Conservation (phyloP, 1,140 invertebrate species). For the Trachymyrmex septentrionalis region DNA sequence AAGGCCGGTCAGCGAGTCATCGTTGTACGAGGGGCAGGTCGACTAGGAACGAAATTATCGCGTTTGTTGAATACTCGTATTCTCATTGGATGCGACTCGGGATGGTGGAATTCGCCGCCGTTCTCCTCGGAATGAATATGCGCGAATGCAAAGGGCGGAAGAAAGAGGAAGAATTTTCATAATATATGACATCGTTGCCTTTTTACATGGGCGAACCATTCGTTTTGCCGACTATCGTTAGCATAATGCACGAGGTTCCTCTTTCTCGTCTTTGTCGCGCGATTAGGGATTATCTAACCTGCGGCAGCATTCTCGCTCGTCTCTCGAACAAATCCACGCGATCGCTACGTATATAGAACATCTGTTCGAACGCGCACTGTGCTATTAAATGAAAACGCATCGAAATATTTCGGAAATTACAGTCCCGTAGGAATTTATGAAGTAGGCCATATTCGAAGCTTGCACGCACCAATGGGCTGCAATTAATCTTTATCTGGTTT, state of each 20-base stretch:
- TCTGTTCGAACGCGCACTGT: not conserved
- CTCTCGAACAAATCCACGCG: not conserved
- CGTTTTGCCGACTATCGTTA: slow-evolving; percentile 41
- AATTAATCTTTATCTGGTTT: slow-evolving; percentile 49
- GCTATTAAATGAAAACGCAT: slow-evolving; percentile 48
- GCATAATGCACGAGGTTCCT: slow-evolving; percentile 31
- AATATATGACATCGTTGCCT: slow-evolving; percentile 68
- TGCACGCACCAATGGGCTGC: not conserved
- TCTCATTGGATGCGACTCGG: slow-evolving; percentile 33
- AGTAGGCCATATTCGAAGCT: slow-evolving; percentile 6
- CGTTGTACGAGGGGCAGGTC: not conserved
- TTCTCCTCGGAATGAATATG: slow-evolving; percentile 26
- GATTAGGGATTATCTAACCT: not conserved
- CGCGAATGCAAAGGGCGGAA: slow-evolving; percentile 8
- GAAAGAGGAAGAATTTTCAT: slow-evolving; percentile 43
- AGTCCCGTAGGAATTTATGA: slow-evolving; percentile 37
- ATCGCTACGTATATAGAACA: not conserved
- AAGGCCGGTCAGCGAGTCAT: slow-evolving; percentile 37
- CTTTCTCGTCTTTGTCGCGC: not conserved
- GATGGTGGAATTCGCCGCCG: slow-evolving; percentile 14
- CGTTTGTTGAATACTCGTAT: slow-evolving; percentile 60
- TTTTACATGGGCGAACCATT: slow-evolving; percentile 63
- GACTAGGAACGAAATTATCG: slow-evolving; percentile 65
- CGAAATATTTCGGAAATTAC: slow-evolving; percentile 53
- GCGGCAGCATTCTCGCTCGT: not conserved